Evolutionary conservation across 2,113 vertebrate species (phyloP).

Genomic region (Pomatorhinus ruficollis): DNA sequence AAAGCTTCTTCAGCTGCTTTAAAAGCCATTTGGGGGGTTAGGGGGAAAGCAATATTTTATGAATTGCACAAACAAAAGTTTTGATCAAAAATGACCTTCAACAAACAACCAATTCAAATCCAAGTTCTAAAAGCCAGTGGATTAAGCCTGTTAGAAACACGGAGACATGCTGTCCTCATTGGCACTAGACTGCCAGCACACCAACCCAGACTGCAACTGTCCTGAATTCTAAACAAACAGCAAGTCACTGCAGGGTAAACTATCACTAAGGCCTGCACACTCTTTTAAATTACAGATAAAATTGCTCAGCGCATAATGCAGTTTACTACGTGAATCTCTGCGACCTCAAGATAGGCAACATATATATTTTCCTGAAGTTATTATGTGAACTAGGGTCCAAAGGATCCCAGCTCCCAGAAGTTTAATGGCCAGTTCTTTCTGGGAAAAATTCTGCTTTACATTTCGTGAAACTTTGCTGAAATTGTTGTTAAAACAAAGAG

Average conservation of each 20-base stretch:
- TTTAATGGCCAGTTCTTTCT: not conserved
- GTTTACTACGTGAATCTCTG: not conserved
- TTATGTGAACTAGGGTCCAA: not conserved
- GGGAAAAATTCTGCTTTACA: not conserved
- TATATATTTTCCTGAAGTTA: not conserved
- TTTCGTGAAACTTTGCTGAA: not conserved
- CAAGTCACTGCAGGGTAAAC: not conserved
- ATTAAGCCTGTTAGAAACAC: not conserved
- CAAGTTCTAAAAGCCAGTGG: not conserved
- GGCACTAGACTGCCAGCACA: not conserved
- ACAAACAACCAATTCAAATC: not conserved
- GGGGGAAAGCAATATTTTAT: not conserved
- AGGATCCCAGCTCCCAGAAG: not conserved
- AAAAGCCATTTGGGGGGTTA: not conserved
- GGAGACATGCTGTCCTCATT: not conserved
- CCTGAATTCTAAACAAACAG: not conserved
- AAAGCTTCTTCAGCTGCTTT: slow-evolving; percentile 55
- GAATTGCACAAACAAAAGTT: not conserved
- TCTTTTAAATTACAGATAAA: not conserved
- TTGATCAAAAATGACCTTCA: slow-evolving; percentile 44
- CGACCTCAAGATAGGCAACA: not conserved
- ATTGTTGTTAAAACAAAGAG: not conserved
- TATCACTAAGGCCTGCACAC: not conserved
- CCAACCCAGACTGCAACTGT: not conserved
- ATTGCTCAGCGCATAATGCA: not conserved